phyloP scores from a whole-genome alignment of 2,113 vertebrate species.

The Vidua chalybeata region DNA sequence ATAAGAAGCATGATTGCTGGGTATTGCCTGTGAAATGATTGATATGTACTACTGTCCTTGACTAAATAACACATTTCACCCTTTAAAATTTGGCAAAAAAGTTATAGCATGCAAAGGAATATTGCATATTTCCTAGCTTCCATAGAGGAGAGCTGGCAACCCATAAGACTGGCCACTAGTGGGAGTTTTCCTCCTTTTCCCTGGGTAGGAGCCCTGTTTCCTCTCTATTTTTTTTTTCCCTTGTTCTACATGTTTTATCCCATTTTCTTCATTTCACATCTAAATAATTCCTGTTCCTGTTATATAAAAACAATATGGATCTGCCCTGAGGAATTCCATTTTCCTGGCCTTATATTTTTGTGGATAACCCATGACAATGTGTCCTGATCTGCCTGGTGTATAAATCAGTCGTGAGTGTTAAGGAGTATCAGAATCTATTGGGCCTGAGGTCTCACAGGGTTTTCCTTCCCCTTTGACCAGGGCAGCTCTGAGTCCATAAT shows the following conservation, averaged over 20 bases:
- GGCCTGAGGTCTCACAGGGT: background rate
- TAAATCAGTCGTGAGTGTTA: background rate
- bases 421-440: background rate
- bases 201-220: background rate
- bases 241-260: background rate
- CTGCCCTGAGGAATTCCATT: background rate
- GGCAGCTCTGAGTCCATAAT: background rate
- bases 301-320: background rate
- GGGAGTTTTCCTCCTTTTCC: background rate
- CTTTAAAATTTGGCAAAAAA: background rate
- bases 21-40: background rate
- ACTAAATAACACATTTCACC: background rate
- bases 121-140: background rate
- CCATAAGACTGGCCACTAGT: background rate
- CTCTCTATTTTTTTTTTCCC: accelerated
- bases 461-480: background rate
- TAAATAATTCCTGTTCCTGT: background rate
- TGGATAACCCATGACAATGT: background rate
- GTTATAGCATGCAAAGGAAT: background rate
- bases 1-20: background rate
- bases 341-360: background rate
- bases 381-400: background rate
- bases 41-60: background rate
- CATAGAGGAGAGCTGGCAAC: background rate
- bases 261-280: background rate